A percentile compares a stretch with the other conserved stretches of the same genome.
These are phyloP conservation scores for Gastracanthus pulcherrimus DNA, from an alignment of 2,888 invertebrate genomes.

Conservation along the genomic window DNA sequence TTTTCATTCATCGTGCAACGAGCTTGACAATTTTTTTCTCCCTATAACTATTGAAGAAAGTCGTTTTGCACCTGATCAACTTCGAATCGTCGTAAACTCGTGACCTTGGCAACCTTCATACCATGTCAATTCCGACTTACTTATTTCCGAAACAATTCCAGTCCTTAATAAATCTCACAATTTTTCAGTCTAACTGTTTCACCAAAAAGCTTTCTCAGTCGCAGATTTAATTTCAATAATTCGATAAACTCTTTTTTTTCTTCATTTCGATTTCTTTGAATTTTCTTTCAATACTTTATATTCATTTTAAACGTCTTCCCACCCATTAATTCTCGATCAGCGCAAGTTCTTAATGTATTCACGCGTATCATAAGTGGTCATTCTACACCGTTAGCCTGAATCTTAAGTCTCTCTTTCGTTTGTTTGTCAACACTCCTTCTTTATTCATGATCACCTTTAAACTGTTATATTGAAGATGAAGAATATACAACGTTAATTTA, in stretches of 20 bases:
- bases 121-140: conserved; percentile 2
- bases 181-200: conserved; percentile 53
- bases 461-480: no score
- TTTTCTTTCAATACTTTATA: conserved; percentile 1
- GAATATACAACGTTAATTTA: no score
- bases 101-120: background rate
- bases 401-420: conserved; percentile 67
- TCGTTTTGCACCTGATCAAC: background rate
- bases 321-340: background rate
- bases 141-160: conserved; percentile 26
- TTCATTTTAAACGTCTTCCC: background rate
- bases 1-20: conserved; percentile 21
- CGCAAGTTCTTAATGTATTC: conserved; percentile 37
- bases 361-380: conserved; percentile 65
- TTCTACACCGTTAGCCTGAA: conserved; percentile 70
- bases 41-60: background rate
- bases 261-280: background rate
- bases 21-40: conserved; percentile 1
- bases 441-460: no score
- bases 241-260: conserved; percentile 8
- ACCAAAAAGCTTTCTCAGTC: conserved; percentile 40
- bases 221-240: conserved; percentile 6
- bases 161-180: conserved; percentile 36
- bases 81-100: no score
- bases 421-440: no score